These are phyloP conservation scores for Actenoides hombroni DNA, from an alignment of 2,113 vertebrate genomes.

Conservation along the genomic window DNA sequence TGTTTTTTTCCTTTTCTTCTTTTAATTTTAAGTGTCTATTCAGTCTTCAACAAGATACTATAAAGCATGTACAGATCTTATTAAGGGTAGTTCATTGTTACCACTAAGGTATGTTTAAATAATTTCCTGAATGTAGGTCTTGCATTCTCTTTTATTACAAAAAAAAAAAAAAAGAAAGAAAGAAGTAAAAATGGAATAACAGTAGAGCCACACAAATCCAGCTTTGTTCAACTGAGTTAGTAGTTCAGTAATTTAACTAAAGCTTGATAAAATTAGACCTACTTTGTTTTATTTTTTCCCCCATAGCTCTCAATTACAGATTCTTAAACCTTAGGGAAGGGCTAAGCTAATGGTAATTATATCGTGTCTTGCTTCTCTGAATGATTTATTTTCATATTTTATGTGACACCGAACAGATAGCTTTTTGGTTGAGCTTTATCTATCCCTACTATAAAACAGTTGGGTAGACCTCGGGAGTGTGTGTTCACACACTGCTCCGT, in stretches of 20 bases:
- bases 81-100: background rate
- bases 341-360: background rate
- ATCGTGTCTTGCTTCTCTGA: background rate
- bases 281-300: background rate
- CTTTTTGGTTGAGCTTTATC: background rate
- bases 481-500: background rate
- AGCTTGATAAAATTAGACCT: background rate
- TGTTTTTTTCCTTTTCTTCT: background rate
- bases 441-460: background rate
- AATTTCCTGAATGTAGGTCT: background rate
- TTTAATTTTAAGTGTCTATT: background rate
- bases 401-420: background rate
- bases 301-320: background rate
- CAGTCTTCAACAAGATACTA: background rate
- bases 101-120: background rate
- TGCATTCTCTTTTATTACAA: background rate
- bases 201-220: background rate
- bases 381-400: background rate
- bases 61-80: background rate
- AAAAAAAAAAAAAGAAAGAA: background rate
- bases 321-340: background rate
- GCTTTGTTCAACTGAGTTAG: background rate
- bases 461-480: background rate
- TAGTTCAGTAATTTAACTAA: background rate
- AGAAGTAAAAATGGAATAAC: background rate